phyloP scores from a whole-genome alignment of 2,888 invertebrate species.

The Thecophora atra region DNA sequence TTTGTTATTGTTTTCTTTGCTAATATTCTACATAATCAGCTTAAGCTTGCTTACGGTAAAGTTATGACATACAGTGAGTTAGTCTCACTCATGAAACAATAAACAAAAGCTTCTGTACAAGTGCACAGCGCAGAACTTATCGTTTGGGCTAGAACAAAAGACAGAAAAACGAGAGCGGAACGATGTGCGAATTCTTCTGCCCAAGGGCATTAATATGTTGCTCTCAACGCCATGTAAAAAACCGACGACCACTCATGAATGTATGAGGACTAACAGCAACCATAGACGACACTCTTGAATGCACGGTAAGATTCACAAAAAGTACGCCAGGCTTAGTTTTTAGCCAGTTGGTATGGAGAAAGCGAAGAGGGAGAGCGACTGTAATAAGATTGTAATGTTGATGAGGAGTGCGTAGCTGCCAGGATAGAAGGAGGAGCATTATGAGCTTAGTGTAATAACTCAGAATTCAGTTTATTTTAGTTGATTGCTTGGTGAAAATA shows the following conservation, averaged over 20 bases:
- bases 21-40: slow-evolving; percentile 30
- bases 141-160: background rate
- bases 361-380: background rate
- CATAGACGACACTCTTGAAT: background rate
- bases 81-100: slow-evolving; percentile 31
- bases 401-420: background rate
- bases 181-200: slow-evolving; percentile 17
- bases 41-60: slow-evolving; percentile 24
- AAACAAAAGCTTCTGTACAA: slow-evolving; percentile 34
- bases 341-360: too few species aligned
- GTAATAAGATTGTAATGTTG: background rate
- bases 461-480: background rate
- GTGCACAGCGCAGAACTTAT: slow-evolving; percentile 7
- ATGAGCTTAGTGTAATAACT: background rate
- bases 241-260: background rate
- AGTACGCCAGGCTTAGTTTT: too few species aligned
- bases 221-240: background rate
- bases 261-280: background rate
- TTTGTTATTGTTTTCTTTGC: background rate
- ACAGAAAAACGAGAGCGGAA: slow-evolving; percentile 24
- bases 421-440: background rate
- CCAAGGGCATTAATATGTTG: slow-evolving; percentile 1
- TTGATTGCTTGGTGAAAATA: background rate
- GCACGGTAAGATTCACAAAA: too few species aligned
- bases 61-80: background rate